phyloP scores from a whole-genome alignment of 2,888 invertebrate species.

The Pollenia griseotomentosa region DNA sequence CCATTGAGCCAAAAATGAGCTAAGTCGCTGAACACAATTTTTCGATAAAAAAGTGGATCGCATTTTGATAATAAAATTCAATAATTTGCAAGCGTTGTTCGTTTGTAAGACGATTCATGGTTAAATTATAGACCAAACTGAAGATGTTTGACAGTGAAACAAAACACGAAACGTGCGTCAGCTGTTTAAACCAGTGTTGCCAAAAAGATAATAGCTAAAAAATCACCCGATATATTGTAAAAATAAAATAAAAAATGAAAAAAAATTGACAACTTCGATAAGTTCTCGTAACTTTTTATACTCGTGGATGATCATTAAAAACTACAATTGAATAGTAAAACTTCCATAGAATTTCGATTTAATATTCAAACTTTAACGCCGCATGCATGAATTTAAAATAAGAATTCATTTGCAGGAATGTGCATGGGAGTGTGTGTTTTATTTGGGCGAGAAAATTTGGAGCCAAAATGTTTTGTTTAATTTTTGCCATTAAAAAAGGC shows the following conservation, averaged over 20 bases:
- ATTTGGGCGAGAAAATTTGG: constrained; percentile 5
- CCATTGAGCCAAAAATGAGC: too few species aligned
- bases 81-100: too few species aligned
- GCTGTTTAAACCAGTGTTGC: too few species aligned
- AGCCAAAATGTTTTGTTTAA: constrained; percentile 44
- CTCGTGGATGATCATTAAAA: background rate
- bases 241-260: background rate
- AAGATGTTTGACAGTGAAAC: too few species aligned
- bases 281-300: background rate
- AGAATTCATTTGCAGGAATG: background rate
- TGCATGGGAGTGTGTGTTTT: background rate
- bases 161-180: too few species aligned
- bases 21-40: too few species aligned
- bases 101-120: too few species aligned
- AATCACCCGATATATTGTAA: too few species aligned
- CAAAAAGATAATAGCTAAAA: too few species aligned
- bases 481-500: background rate
- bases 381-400: constrained; percentile 12
- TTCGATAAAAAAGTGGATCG: too few species aligned
- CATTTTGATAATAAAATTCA: too few species aligned
- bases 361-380: background rate
- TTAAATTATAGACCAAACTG: too few species aligned
- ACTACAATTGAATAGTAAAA: background rate
- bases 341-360: constrained; percentile 3
- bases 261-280: background rate